Evolutionary conservation across 2,888 invertebrate genomes (phyloP).

Genomic region (Gisinianus flammeolus): DNA sequence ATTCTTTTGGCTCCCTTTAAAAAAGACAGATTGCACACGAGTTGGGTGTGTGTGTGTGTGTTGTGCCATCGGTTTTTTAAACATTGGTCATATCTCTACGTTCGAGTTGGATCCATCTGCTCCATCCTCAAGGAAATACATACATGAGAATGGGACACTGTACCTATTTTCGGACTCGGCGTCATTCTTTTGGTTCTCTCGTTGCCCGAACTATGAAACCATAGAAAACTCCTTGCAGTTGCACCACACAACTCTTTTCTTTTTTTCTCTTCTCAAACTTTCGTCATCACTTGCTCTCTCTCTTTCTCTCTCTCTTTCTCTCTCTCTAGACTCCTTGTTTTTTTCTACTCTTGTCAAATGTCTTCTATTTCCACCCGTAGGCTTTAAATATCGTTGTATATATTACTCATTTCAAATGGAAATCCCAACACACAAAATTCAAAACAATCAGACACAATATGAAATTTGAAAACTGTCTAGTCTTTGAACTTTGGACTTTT

Average conservation of each 20-base stretch:
- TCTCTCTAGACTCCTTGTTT: background rate
- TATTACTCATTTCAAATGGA: no score
- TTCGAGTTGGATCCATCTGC: slow-evolving; percentile 10
- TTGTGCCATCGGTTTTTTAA: slow-evolving; percentile 37
- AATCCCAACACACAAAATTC: no score
- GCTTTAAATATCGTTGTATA: no score
- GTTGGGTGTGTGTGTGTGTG: slow-evolving; percentile 30
- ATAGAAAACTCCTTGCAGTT: slow-evolving; percentile 5
- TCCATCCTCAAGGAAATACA: background rate
- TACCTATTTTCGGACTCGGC: slow-evolving; percentile 41
- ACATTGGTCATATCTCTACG: slow-evolving; percentile 38
- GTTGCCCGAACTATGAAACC: background rate
- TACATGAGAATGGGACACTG: background rate
- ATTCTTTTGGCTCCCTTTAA: slow-evolving; percentile 30
- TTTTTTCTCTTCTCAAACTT: slow-evolving; percentile 31
- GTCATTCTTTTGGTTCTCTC: slow-evolving; percentile 30
- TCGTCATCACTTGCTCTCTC: slow-evolving; percentile 4
- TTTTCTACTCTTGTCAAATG: background rate
- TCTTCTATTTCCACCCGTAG: background rate
- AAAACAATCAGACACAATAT: no score
- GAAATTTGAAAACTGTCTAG: no score
- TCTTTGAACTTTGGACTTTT: no score
- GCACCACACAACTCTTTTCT: background rate
- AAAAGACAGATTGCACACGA: slow-evolving; percentile 46
- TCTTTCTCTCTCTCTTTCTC: background rate